Conservation (phyloP, 1,140 invertebrate species). For the Mya arenaria region DNA sequence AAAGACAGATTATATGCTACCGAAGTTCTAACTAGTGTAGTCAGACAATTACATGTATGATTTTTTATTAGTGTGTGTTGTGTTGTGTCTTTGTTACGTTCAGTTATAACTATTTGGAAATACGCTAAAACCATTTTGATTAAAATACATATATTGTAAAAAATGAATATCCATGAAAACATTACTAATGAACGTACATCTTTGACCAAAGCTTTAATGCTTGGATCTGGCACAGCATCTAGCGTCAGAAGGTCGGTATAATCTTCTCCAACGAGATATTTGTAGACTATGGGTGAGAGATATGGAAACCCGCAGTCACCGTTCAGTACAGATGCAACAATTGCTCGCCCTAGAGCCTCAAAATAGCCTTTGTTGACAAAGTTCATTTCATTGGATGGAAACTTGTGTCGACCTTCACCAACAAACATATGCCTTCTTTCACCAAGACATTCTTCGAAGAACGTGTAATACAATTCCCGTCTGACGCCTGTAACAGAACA, state of each 20-base stretch:
- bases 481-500: slow-evolving; percentile 26
- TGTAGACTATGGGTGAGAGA: slow-evolving; percentile 21
- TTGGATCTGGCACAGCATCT: slow-evolving; percentile 32
- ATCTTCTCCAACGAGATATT: slow-evolving; percentile 32
- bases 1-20: neutral
- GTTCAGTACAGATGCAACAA: slow-evolving; percentile 40
- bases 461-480: slow-evolving; percentile 27
- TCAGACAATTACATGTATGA: neutral
- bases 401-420: neutral
- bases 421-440: slow-evolving; percentile 23
- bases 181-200: neutral
- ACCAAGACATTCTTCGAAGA: slow-evolving; percentile 32
- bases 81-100: too few species aligned
- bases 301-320: slow-evolving; percentile 47
- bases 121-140: too few species aligned
- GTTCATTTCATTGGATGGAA: slow-evolving; percentile 30
- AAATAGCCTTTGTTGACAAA: slow-evolving; percentile 18
- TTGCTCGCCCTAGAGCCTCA: slow-evolving; percentile 39
- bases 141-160: too few species aligned
- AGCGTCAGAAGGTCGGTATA: neutral
- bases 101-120: too few species aligned
- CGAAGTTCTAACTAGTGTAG: neutral
- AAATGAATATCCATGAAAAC: too few species aligned
- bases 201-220: slow-evolving; percentile 25
- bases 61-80: too few species aligned